phyloP scores from a whole-genome alignment of 2,888 invertebrate species.

The Nemotelus nigrinus region DNA sequence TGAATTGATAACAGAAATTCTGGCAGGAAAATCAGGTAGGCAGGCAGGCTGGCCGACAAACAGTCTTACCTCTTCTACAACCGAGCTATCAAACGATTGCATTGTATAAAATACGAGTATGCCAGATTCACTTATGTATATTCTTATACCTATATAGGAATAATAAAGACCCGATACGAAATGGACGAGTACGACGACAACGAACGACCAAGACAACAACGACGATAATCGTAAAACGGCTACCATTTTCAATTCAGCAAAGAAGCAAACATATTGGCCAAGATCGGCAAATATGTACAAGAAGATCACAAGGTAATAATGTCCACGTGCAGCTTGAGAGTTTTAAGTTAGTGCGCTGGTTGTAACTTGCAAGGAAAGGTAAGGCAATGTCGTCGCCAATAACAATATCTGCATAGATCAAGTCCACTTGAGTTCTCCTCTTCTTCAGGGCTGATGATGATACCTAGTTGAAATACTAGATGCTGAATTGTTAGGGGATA shows the following conservation, averaged over 20 bases:
- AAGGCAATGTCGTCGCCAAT: neutral
- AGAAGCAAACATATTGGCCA: slow-evolving; percentile 25
- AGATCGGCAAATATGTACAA: slow-evolving; percentile 29
- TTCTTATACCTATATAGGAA: too few species aligned
- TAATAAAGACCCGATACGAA: neutral
- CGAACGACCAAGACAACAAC: slow-evolving; percentile 6
- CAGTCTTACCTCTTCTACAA: neutral
- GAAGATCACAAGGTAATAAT: slow-evolving; percentile 13
- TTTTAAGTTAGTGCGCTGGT: too few species aligned
- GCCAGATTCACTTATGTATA: too few species aligned
- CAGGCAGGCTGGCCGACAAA: neutral
- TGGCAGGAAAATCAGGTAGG: neutral
- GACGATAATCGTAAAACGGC: slow-evolving; percentile 33
- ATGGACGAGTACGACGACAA: slow-evolving; percentile 21
- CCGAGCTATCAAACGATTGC: neutral
- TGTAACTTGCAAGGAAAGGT: neutral
- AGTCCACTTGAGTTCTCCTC: slow-evolving; percentile 3
- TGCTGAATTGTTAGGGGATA: too few species aligned
- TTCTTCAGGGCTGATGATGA: too few species aligned
- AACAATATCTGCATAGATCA: slow-evolving; percentile 39
- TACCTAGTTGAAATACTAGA: too few species aligned
- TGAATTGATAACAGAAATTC: slow-evolving; percentile 39
- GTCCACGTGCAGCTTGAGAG: slow-evolving; percentile 19
- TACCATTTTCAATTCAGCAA: slow-evolving; percentile 36
- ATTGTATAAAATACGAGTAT: neutral